Evolutionary conservation across 2,888 invertebrate species (phyloP).

Genomic region (Zaprionus bogoriensis): DNA sequence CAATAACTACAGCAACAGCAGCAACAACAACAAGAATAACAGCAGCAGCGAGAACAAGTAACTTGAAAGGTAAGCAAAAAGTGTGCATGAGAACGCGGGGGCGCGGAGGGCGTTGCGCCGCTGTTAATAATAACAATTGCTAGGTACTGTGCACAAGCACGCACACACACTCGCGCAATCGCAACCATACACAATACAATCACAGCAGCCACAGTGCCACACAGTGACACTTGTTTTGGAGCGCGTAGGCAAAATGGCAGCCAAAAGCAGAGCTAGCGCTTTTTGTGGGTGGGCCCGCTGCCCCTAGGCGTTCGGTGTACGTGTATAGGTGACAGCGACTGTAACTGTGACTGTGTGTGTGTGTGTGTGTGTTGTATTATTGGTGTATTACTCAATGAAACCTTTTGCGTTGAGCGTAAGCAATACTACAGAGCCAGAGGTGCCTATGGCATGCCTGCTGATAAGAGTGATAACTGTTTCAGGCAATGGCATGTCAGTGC

Average conservation of each 20-base stretch:
- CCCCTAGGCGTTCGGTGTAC: neutral
- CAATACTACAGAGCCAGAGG: constrained; percentile 7
- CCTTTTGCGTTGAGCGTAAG: constrained; percentile 8
- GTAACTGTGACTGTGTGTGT: neutral
- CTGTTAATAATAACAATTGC: constrained; percentile 70
- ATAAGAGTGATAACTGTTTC: constrained; percentile 23
- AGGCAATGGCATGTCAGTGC: neutral
- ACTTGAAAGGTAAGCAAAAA: constrained; percentile 61
- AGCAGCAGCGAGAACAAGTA: constrained; percentile 38
- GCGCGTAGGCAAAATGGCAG: constrained; percentile 71
- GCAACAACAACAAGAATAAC: constrained; percentile 8
- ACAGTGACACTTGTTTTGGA: constrained; percentile 60
- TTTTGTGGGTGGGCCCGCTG: constrained; percentile 49
- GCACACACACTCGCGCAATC: constrained; percentile 1
- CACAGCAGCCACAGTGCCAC: constrained; percentile 32
- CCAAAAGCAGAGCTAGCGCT: constrained; percentile 35
- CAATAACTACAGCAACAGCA: constrained; percentile 23
- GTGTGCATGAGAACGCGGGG: constrained; percentile 37
- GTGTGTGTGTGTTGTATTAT: neutral
- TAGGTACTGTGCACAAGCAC: constrained; percentile 46
- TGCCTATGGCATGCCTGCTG: constrained; percentile 1
- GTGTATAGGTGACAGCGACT: no score
- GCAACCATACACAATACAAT: constrained; percentile 10
- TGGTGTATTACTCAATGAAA: constrained; percentile 49
- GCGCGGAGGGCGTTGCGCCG: constrained; percentile 25